Evolutionary conservation across 2,888 invertebrate genomes (phyloP).

Genomic region (Eugnorisma glareosa): DNA sequence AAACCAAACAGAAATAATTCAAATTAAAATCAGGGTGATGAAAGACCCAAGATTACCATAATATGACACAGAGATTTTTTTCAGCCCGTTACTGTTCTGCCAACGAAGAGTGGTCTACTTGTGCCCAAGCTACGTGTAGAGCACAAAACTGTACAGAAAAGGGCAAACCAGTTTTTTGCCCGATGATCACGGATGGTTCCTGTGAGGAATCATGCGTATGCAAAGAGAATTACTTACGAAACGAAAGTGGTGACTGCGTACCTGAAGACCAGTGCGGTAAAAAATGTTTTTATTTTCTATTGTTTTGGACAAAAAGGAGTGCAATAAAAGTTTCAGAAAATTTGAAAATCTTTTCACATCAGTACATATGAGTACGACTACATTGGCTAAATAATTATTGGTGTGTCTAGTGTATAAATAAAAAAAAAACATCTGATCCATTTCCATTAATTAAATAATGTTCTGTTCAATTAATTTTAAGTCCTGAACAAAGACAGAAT

Average conservation of each 20-base stretch:
- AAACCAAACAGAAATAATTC: too few relatives aligned
- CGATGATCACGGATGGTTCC: not conserved
- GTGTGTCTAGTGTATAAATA: not conserved
- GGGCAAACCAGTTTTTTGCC: slow-evolving; percentile 21
- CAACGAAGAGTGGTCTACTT: slow-evolving; percentile 45
- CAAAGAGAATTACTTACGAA: slow-evolving; percentile 18
- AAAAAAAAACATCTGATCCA: not conserved
- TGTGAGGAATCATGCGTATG: slow-evolving; percentile 43
- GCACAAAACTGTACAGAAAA: slow-evolving; percentile 43
- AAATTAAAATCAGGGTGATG: too few relatives aligned
- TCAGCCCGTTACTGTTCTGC: slow-evolving; percentile 9
- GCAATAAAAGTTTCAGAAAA: not conserved
- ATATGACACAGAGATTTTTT: not conserved
- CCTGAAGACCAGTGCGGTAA: slow-evolving; percentile 42
- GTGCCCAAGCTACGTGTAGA: slow-evolving; percentile 50
- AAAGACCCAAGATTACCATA: too few relatives aligned
- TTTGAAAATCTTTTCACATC: not conserved
- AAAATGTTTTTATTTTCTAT: not conserved
- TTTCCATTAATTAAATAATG: not conserved
- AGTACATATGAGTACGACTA: not conserved
- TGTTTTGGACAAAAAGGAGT: not conserved
- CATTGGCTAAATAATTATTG: not conserved
- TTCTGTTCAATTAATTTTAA: not conserved
- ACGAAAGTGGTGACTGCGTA: slow-evolving; percentile 32
- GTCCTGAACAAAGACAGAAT: not conserved